Percentiles rank a stretch among this genome's conserved stretches.
Conservation (phyloP, 1,140 invertebrate species). For the Thaumetopoea pityocampa region DNA sequence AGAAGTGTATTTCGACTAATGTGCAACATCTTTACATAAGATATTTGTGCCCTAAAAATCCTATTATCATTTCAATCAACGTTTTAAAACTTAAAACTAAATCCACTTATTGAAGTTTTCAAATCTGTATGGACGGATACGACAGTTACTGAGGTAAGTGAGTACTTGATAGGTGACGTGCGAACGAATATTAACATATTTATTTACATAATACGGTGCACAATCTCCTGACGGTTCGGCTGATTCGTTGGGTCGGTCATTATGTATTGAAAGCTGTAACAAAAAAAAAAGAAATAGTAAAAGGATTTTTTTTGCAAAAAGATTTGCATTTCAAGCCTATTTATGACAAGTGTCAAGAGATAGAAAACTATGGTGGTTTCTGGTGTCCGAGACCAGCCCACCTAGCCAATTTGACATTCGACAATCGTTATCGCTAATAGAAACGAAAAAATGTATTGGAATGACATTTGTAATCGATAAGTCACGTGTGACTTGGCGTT, state of each 20-base stretch:
- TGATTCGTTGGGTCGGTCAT: slow-evolving; percentile 11
- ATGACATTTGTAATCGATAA: too few species aligned
- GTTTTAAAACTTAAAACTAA: slow-evolving; percentile 6
- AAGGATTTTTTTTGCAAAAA: too few species aligned
- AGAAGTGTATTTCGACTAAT: slow-evolving; percentile 42
- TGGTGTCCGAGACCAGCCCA: too few species aligned
- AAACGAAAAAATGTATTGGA: too few species aligned
- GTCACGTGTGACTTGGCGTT: too few species aligned
- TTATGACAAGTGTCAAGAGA: too few species aligned
- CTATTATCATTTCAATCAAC: slow-evolving; percentile 70
- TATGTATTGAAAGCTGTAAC: slow-evolving; percentile 48
- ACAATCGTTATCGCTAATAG: too few species aligned
- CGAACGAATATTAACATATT: background rate
- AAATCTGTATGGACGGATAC: slow-evolving; percentile 32
- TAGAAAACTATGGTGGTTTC: background rate
- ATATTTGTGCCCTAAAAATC: slow-evolving; percentile 40
- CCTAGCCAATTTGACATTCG: too few species aligned
- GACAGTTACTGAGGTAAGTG: slow-evolving; percentile 26
- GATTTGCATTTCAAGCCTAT: too few species aligned
- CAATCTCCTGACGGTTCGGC: slow-evolving; percentile 17
- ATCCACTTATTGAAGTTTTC: slow-evolving; percentile 9
- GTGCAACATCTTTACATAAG: slow-evolving; percentile 17
- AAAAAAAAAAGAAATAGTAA: slow-evolving; percentile 11
- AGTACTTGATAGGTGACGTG: slow-evolving; percentile 5
- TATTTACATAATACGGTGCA: slow-evolving; percentile 23